Evolutionary conservation across 1,140 invertebrate genomes (phyloP).

Genomic region (Drosophila lowei): DNA sequence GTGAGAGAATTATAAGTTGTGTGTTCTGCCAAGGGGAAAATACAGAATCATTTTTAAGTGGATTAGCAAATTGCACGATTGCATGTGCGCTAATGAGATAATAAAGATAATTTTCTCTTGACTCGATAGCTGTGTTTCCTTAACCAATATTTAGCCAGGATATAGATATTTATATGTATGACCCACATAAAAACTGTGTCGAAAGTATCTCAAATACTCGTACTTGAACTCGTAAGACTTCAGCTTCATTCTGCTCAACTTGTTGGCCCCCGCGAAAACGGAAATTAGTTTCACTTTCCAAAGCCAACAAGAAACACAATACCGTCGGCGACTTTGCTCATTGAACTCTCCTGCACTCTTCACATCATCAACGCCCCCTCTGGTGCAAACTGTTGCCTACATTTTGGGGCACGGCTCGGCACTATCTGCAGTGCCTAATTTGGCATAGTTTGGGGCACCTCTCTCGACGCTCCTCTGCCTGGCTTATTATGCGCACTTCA

Average conservation of each 20-base stretch:
- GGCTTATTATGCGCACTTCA: constrained; percentile 80
- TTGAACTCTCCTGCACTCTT: constrained; percentile 21
- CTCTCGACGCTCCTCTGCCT: constrained; percentile 37
- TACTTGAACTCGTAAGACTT: too few relatives aligned
- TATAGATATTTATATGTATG: too few relatives aligned
- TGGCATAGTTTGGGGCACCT: constrained; percentile 30
- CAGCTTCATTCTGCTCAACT: constrained; percentile 3
- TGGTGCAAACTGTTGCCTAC: constrained; percentile 57
- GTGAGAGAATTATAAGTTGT: constrained; percentile 52
- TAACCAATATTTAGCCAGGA: too few relatives aligned
- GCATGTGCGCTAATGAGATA: constrained; percentile 21
- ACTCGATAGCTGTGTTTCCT: not conserved
- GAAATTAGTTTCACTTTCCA: constrained; percentile 71
- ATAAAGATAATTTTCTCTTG: not conserved
- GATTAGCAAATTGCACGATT: constrained; percentile 41
- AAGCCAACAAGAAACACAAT: constrained; percentile 46
- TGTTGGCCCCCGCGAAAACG: constrained; percentile 31
- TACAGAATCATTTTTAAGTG: constrained; percentile 32
- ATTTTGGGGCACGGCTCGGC: constrained; percentile 23
- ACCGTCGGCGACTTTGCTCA: constrained; percentile 20
- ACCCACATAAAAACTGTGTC: too few relatives aligned
- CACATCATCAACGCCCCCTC: constrained; percentile 11
- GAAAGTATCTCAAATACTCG: too few relatives aligned
- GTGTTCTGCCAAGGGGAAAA: constrained; percentile 4
- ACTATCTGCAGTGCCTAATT: constrained; percentile 49